These are phyloP conservation scores for Cyprinodon variegatus DNA, from an alignment of 2,113 vertebrate genomes.

Conservation along the genomic window DNA sequence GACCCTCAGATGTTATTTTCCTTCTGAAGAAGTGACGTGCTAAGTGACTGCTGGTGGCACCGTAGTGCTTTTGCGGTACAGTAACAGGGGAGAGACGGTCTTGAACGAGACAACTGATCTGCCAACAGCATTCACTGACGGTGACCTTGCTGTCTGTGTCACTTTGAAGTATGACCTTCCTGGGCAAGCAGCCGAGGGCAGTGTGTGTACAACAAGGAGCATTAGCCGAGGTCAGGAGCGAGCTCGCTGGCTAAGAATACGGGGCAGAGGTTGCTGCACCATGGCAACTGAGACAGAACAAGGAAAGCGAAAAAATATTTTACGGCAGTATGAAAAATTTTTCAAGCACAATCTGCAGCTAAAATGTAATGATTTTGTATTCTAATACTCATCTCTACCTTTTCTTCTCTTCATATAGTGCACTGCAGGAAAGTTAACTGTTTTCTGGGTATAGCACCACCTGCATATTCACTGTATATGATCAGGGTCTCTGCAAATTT, in stretches of 20 bases:
- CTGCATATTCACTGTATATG: neutral
- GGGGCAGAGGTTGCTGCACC: constrained; percentile 24
- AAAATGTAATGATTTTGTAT: constrained; percentile 12
- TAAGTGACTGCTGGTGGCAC: constrained; percentile 54
- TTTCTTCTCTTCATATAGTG: neutral
- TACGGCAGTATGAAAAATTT: constrained; percentile 12
- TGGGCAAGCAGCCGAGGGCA: constrained; percentile 46
- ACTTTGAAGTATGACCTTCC: constrained; percentile 61
- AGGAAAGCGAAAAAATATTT: constrained; percentile 10
- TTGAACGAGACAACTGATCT: constrained; percentile 36
- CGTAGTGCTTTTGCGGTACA: constrained; percentile 32
- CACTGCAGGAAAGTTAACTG: neutral
- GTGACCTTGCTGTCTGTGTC: constrained; percentile 65
- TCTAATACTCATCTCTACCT: constrained; percentile 20
- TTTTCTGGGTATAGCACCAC: neutral
- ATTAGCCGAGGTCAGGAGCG: constrained; percentile 61
- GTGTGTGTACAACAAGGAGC: constrained; percentile 45
- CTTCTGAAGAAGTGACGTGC: constrained; percentile 18
- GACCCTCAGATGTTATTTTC: constrained; percentile 10
- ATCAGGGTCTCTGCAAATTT: neutral
- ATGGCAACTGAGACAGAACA: constrained; percentile 27
- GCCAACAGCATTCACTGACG: constrained; percentile 36
- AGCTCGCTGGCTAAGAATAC: constrained; percentile 25
- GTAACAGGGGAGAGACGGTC: constrained; percentile 36
- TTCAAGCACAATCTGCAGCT: neutral